Evolutionary conservation across 1,140 invertebrate species (phyloP).

Genomic region (Marisa cornuarietis): DNA sequence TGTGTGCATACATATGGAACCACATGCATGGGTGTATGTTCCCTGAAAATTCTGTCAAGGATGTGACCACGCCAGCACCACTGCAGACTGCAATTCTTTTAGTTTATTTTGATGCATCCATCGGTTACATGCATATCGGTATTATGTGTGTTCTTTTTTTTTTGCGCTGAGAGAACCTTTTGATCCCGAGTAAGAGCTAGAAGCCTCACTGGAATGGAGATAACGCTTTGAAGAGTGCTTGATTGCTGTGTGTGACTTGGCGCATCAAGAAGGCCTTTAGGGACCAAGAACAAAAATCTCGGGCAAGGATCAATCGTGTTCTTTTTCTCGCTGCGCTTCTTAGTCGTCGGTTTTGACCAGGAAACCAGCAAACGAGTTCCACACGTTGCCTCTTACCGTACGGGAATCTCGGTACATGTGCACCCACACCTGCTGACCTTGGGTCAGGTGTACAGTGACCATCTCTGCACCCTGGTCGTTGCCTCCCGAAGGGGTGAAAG

Average conservation of each 20-base stretch:
- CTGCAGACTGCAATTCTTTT: neutral
- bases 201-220: neutral
- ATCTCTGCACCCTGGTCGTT: neutral
- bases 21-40: neutral
- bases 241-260: neutral
- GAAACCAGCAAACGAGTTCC: conserved; percentile 10
- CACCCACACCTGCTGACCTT: neutral
- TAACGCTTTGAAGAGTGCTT: no score
- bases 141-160: neutral
- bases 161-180: neutral
- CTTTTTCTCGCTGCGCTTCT: no score
- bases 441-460: neutral
- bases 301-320: neutral
- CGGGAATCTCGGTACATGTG: neutral
- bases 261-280: no score
- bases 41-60: neutral
- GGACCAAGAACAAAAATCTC: neutral
- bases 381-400: neutral
- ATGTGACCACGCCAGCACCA: no score
- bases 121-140: neutral
- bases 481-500: neutral
- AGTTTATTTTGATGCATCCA: neutral
- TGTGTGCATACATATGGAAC: neutral
- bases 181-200: neutral
- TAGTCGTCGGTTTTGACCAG: conserved; percentile 6